A percentile compares a stretch with the other conserved stretches of the same genome.
phyloP scores from a whole-genome alignment of 2,113 vertebrate species.

The Tylochromis polylepis region DNA sequence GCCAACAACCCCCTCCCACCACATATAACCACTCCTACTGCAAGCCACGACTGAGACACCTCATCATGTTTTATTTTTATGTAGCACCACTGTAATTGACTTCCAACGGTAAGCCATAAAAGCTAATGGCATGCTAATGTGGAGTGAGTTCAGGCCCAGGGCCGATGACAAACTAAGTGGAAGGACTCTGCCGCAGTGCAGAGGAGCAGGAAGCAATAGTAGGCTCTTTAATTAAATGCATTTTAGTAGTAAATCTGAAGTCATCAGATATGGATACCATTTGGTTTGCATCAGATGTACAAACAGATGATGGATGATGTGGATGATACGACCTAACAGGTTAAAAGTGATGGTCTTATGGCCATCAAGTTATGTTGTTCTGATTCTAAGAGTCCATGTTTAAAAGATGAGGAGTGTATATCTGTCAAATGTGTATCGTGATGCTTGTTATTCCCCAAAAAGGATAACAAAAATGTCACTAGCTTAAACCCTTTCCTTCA shows the following conservation, averaged over 20 bases:
- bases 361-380: slow-evolving; percentile 21
- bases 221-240: slow-evolving; percentile 62
- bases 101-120: slow-evolving; percentile 73
- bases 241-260: slow-evolving; percentile 60
- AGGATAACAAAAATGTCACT: background rate
- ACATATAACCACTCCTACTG: background rate
- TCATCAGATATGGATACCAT: slow-evolving; percentile 58
- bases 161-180: slow-evolving; percentile 46
- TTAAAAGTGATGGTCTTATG: slow-evolving; percentile 31
- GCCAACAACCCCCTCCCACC: background rate
- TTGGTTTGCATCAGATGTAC: slow-evolving; percentile 42
- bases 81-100: slow-evolving; percentile 71
- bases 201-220: slow-evolving; percentile 46
- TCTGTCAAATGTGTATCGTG: background rate
- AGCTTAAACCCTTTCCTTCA: background rate
- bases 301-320: slow-evolving; percentile 56
- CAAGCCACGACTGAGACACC: slow-evolving; percentile 49
- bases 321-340: background rate
- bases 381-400: slow-evolving; percentile 23
- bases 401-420: slow-evolving; percentile 19
- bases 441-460: background rate
- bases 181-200: slow-evolving; percentile 54
- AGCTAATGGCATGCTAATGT: slow-evolving; percentile 75
- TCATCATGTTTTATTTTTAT: slow-evolving; percentile 74
- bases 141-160: slow-evolving; percentile 62